Evolutionary conservation across 2,888 invertebrate species (phyloP).

Genomic region (Plebejus argus): DNA sequence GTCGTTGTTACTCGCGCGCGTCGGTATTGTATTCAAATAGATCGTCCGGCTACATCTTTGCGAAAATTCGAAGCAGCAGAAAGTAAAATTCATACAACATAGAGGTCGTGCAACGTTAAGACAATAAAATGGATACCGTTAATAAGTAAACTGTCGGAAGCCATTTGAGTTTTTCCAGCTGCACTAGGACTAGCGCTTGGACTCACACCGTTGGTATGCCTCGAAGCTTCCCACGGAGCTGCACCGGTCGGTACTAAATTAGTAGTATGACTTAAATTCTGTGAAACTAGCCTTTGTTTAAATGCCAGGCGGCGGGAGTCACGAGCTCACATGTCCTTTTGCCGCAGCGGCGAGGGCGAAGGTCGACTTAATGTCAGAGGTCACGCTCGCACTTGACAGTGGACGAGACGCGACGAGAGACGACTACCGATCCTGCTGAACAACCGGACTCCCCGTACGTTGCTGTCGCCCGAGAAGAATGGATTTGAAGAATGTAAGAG

Average conservation of each 20-base stretch:
- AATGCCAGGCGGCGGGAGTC: constrained; percentile 7
- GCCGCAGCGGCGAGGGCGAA: constrained; percentile 4
- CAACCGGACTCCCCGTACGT: neutral
- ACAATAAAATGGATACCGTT: neutral
- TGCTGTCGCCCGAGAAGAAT: neutral
- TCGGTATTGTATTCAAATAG: neutral
- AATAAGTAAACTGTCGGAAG: neutral
- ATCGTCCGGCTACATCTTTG: neutral
- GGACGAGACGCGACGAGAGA: neutral
- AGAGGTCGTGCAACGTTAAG: neutral
- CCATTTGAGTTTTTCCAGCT: neutral
- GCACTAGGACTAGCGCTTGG: neutral
- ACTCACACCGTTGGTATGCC: neutral
- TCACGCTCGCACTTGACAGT: neutral
- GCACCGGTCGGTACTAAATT: constrained; percentile 2
- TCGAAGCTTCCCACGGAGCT: neutral
- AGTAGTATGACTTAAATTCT: constrained; percentile 18
- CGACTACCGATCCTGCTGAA: neutral
- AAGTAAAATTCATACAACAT: neutral
- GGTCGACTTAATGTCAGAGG: constrained; percentile 23
- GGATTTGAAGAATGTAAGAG: neutral
- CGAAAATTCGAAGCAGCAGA: neutral
- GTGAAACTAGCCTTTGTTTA: constrained; percentile 17
- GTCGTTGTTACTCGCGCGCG: neutral
- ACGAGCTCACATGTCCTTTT: constrained; percentile 16